phyloP scores from a whole-genome alignment of 2,113 vertebrate species.

The Oxyura jamaicensis region DNA sequence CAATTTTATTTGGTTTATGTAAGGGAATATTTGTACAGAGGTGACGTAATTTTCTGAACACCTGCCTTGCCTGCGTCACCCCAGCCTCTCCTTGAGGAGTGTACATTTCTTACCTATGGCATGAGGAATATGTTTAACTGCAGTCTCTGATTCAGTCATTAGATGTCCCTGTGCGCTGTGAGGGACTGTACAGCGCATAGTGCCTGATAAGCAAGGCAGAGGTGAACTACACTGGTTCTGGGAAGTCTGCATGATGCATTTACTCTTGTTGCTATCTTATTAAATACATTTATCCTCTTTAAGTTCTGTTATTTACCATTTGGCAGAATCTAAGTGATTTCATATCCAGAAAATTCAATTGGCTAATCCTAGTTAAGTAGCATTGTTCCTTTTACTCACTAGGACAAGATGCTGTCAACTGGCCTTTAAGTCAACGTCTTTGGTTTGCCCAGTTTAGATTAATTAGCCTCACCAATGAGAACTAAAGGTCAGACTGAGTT shows the following conservation, averaged over 20 bases:
- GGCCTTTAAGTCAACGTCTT: not conserved
- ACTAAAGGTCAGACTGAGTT: not conserved
- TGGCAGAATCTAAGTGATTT: not conserved
- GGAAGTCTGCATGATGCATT: not conserved
- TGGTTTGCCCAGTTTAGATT: not conserved
- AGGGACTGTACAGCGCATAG: not conserved
- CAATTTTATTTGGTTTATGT: not conserved
- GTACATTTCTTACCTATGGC: not conserved
- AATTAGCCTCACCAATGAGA: not conserved
- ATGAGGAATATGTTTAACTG: not conserved
- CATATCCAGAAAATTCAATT: not conserved
- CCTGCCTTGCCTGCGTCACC: not conserved
- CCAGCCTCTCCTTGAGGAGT: not conserved
- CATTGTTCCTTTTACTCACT: not conserved
- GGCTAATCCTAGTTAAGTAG: not conserved
- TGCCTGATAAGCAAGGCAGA: not conserved
- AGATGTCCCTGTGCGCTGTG: constrained; percentile 21
- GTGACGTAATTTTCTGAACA: not conserved
- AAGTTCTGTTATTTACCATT: not conserved
- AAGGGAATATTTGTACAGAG: not conserved
- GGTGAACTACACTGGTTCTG: not conserved
- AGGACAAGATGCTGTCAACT: not conserved
- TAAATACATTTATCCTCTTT: not conserved
- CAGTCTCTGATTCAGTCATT: constrained; percentile 29
- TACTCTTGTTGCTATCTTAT: not conserved